A percentile compares a stretch with the other conserved stretches of the same genome.
Conservation (phyloP, 1,140 invertebrate species). For the Brachionus sp. region DNA sequence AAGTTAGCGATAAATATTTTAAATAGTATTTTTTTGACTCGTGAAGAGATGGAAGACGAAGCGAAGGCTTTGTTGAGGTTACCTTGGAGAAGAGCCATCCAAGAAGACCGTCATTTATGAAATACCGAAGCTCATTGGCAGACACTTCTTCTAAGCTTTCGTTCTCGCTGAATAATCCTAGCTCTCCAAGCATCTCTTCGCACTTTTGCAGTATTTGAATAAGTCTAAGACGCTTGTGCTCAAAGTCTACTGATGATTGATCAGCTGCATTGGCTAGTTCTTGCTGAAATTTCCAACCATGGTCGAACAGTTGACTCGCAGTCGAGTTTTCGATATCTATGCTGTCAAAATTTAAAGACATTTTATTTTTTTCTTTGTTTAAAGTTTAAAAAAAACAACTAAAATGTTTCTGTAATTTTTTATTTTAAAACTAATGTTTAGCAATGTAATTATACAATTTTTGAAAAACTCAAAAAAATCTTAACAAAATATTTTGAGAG, state of each 20-base stretch:
- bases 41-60: not conserved
- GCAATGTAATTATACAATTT: not conserved
- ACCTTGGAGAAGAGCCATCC: not conserved
- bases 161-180: conserved; percentile 75
- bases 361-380: not conserved
- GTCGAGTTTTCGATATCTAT: conserved; percentile 26
- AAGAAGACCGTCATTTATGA: not conserved
- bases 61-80: not conserved
- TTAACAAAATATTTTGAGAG: not conserved
- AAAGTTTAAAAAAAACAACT: not conserved
- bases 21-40: conserved; percentile 9
- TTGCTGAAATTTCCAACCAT: conserved; percentile 11
- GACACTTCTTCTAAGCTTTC: conserved; percentile 80
- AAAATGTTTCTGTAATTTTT: not conserved
- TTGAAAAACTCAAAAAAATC: not conserved
- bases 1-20: conserved; percentile 25
- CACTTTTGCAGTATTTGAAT: conserved; percentile 14
- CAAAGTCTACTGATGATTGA: not conserved
- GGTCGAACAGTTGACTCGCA: not conserved
- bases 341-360: not conserved
- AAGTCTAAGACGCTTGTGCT: not conserved
- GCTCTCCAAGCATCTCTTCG: conserved; percentile 48
- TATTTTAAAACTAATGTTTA: not conserved
- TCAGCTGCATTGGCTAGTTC: not conserved
- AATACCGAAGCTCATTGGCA: conserved; percentile 72